A percentile compares a stretch with the other conserved stretches of the same genome.
Evolutionary conservation across 2,113 vertebrate genomes (phyloP).

Genomic region (Tinamus guttatus): DNA sequence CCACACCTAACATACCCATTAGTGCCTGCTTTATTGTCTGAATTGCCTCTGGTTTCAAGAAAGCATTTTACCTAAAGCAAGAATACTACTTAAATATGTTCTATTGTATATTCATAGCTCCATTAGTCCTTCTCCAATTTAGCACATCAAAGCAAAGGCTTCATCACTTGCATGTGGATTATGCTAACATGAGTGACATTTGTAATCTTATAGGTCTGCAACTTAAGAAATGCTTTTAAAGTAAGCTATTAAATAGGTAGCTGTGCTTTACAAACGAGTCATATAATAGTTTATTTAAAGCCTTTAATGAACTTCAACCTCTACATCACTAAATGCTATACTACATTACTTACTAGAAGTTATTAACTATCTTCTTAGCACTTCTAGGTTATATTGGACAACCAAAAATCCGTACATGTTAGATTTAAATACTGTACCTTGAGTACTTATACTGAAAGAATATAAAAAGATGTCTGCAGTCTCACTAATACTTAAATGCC

Average conservation of each 20-base stretch:
- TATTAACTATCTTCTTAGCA: slow-evolving; percentile 79
- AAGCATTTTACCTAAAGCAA: slow-evolving; percentile 89
- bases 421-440: slow-evolving; percentile 61
- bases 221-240: slow-evolving; percentile 88
- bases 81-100: slow-evolving; percentile 89
- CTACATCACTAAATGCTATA: slow-evolving; percentile 78
- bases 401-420: slow-evolving; percentile 55
- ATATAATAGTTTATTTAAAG: slow-evolving; percentile 87
- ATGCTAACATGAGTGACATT: slow-evolving; percentile 88
- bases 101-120: slow-evolving; percentile 92
- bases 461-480: slow-evolving; percentile 40
- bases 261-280: slow-evolving; percentile 78
- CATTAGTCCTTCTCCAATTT: slow-evolving; percentile 90
- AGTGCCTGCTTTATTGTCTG: slow-evolving; percentile 78
- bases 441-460: slow-evolving; percentile 59
- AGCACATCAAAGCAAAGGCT: slow-evolving; percentile 92
- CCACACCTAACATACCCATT: slow-evolving; percentile 66
- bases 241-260: slow-evolving; percentile 82
- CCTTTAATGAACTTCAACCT: slow-evolving; percentile 80
- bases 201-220: slow-evolving; percentile 90
- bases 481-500: slow-evolving; percentile 54
- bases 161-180: slow-evolving; percentile 90
- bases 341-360: slow-evolving; percentile 78
- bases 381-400: slow-evolving; percentile 69
- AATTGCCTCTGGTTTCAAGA: slow-evolving; percentile 84